Evolutionary conservation across 2,113 vertebrate species (phyloP), one percentile per base, ranked within the genome.

Genomic region (Ursus arctos): DNA sequence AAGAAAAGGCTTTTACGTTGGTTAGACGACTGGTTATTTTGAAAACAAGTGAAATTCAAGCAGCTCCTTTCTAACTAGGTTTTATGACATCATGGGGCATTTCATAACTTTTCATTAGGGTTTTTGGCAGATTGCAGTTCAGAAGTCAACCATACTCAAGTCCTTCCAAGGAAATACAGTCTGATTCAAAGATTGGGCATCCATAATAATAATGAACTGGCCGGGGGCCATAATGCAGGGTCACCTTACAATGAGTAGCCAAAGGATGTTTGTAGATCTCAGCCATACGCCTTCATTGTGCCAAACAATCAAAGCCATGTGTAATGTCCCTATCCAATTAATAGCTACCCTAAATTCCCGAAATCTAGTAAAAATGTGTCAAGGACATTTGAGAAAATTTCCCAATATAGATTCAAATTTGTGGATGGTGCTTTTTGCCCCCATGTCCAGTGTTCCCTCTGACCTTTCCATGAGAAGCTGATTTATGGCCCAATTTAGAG

Each of bases 161-260:
- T 81, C 33, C 31, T 82, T 93, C 76, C 55, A 91, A 91, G 47
- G 33, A 93, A 94, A 83, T 95, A 63, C 18, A 76, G n/a, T 94
- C 76, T 88, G 36, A 95, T 67, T 69, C 21, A 91, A 65, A 94
- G 57, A 4, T 69, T 82, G n/a, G 51, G 12, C 47, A 57, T 88
- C 43, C 71, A 61, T 93, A 91, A 95, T 77, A 92, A 85, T 79
- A 91, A 93, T 93, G 40, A 95, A 59, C 72, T 97, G 89, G 65
- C 85, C 59, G 79, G 10, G 28, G 47, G 36, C 84, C 93, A 92
- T 88, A 94, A 84, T 1, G 1, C 47, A 88, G 49, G 16, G 69
- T 92, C 81, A 95, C 71, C 85, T 97, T 86, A 76, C 22, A 14
- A 22, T 55, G 13, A 95, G 65, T 40, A 63, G 71, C 69, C 88